Evolutionary conservation across 2,113 vertebrate species (phyloP).

Genomic region (Ceyx cyanopectus): DNA sequence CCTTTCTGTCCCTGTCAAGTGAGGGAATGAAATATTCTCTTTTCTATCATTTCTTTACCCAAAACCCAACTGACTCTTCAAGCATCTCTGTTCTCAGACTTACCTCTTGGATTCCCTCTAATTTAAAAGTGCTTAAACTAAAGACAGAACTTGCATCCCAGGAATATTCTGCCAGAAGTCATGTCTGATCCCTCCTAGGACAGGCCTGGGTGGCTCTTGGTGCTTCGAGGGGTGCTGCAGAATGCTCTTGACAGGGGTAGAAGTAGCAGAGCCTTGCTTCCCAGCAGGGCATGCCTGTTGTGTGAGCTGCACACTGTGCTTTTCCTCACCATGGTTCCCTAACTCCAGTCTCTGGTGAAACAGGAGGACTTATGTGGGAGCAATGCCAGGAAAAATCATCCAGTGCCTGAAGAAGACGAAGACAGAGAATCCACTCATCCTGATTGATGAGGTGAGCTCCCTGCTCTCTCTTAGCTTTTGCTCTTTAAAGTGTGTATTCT

Average conservation of each 20-base stretch:
- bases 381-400: conserved; percentile 98
- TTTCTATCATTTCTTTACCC: not conserved
- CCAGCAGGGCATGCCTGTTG: not conserved
- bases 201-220: not conserved
- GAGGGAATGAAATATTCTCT: not conserved
- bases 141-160: not conserved
- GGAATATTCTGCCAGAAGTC: not conserved
- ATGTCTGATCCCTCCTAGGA: not conserved
- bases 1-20: not conserved
- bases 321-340: not conserved
- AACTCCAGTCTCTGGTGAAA: conserved; percentile 7
- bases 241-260: not conserved
- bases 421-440: conserved; percentile 93
- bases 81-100: not conserved
- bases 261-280: not conserved
- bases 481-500: not conserved
- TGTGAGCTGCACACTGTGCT: not conserved
- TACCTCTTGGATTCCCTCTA: not conserved
- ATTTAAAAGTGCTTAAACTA: not conserved
- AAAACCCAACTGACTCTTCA: not conserved
- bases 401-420: conserved; percentile 99
- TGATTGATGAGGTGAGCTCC: conserved; percentile 92
- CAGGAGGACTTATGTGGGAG: conserved; percentile 96
- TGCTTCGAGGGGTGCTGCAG: not conserved
- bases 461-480: not conserved